Evolutionary conservation across 2,113 vertebrate genomes (phyloP), one percentile per base, ranked within the genome.

Genomic region (Hemichromis elongatus): DNA sequence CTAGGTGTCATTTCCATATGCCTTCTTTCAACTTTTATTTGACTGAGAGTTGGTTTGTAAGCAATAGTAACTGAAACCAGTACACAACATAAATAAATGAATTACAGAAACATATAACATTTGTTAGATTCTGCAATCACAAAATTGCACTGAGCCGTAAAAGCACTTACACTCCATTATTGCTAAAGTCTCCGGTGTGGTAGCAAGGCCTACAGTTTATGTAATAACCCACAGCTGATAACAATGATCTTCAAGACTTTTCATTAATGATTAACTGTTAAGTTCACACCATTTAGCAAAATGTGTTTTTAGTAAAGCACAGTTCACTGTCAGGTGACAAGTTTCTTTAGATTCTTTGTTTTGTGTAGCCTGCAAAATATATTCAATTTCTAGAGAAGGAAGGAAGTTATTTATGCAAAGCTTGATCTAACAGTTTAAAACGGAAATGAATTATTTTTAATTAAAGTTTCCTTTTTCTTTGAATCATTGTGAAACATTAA

Each of bases 31-130:
- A 40, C 5, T 75, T 75, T 75, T 30, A 30, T 28, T 30, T 50
- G 0, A 30, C 42, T 75, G 24, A 75, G 24, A 30, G 28, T 1
- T 73, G 24, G 40, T 47, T 73, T 18, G 9, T 73, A 47, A 73
- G 21, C 40, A 70, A 26, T 45, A 26, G 66, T 70, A 70, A 45
- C 45, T 0, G 0, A 26, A 47, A 47, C 24, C 24, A 73, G 16
- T 73, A 47, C 9, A 73, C 24, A 47, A 28, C 42, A 47, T 73
- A 73, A 73, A 73, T 50, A 3, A 50, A 73, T 73, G 0, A 73
- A 73, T 19, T 30, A 73, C 16, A 52, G 7, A 52, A 8, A 52
- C 9, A 26, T 47, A 0, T 16, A 73, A 47, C 14, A 73, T 28
- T 47, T 45, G 42, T 28, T 70, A 4, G 40, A 28, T 73, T 26